Percentiles rank a stretch among this genome's conserved stretches.
Conservation (phyloP, 2,113 vertebrate genomes). For the Pteruthius melanotis region DNA sequence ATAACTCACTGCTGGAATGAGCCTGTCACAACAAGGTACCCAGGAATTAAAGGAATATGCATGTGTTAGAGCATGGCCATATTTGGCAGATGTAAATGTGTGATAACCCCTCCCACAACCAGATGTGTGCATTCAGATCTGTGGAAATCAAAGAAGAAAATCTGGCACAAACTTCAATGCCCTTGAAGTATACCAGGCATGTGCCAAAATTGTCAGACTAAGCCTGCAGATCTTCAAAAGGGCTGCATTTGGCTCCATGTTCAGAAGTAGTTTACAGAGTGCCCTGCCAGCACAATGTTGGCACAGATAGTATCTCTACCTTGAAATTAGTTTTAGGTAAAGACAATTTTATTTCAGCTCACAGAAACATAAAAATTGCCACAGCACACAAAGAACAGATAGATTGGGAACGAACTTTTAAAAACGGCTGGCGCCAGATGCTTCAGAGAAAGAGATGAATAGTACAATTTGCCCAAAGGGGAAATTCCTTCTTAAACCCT, state of each 20-base stretch:
- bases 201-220: constrained; percentile 60
- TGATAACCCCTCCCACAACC: constrained; percentile 51
- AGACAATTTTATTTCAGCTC: constrained; percentile 37
- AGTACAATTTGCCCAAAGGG: background rate
- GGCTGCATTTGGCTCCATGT: constrained; percentile 14
- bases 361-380: constrained; percentile 2
- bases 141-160: constrained; percentile 58
- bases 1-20: background rate
- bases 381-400: background rate
- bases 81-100: constrained; percentile 38
- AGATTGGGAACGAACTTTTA: background rate
- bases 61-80: background rate
- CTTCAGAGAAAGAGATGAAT: background rate
- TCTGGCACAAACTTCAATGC: constrained; percentile 49
- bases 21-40: background rate
- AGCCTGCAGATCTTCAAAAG: constrained; percentile 62
- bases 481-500: background rate
- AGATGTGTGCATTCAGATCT: constrained; percentile 64
- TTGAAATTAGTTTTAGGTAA: constrained; percentile 52
- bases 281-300: constrained; percentile 16
- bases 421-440: background rate
- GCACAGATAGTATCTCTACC: constrained; percentile 25
- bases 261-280: constrained; percentile 19
- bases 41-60: background rate
- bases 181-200: constrained; percentile 39